A percentile compares a stretch with the other conserved stretches of the same genome.
Evolutionary conservation across 2,113 vertebrate genomes (phyloP).

Genomic region (Castor canadensis): DNA sequence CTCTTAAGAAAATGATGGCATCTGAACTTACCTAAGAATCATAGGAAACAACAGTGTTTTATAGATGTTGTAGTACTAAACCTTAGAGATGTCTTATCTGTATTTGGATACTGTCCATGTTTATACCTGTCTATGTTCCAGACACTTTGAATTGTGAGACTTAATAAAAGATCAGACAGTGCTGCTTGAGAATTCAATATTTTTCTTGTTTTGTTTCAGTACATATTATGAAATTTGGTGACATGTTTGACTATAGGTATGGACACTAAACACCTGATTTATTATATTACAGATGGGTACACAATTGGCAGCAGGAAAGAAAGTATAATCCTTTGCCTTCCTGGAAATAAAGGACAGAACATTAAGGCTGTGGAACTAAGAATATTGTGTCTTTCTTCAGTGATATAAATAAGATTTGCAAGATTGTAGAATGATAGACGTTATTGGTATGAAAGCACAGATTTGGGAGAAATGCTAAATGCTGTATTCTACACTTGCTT

Average conservation of each 20-base stretch:
- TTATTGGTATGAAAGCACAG: neutral
- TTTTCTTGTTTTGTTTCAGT: slow-evolving; percentile 30
- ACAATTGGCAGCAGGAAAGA: neutral
- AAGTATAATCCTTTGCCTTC: neutral
- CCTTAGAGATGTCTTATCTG: neutral
- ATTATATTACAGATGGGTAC: neutral
- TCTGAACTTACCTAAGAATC: neutral
- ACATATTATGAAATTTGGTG: slow-evolving; percentile 43
- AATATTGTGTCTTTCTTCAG: neutral
- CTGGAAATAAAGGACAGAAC: neutral
- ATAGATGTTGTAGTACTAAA: neutral
- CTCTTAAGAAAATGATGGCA: neutral
- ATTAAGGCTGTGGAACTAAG: neutral
- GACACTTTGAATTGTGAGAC: slow-evolving; percentile 34
- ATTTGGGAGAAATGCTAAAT: neutral
- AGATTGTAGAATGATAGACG: neutral
- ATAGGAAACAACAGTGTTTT: neutral
- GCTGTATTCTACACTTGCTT: neutral
- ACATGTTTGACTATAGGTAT: neutral
- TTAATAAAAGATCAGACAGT: slow-evolving; percentile 38
- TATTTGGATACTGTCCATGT: neutral
- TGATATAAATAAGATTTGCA: slow-evolving; percentile 8
- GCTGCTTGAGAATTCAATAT: slow-evolving; percentile 16
- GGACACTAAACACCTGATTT: slow-evolving; percentile 34
- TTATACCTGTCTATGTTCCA: slow-evolving; percentile 8